Conservation (phyloP, 2,113 vertebrate species). For the Gadus macrocephalus region DNA sequence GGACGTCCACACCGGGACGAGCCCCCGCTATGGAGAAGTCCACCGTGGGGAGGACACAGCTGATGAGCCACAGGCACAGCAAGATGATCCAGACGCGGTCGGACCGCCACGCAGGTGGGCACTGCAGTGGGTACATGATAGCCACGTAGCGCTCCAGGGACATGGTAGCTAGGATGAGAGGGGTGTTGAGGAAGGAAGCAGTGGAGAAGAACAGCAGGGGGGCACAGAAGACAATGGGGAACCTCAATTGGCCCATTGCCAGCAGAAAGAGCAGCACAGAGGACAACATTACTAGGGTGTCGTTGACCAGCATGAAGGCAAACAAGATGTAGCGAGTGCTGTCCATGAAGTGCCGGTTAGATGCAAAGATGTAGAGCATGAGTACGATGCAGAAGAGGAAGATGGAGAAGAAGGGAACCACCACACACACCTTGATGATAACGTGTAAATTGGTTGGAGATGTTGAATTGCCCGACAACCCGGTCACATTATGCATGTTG, state of each 20-base stretch:
- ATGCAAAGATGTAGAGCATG: slow-evolving; percentile 67
- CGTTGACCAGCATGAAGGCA: slow-evolving; percentile 72
- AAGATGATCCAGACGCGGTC: slow-evolving; percentile 66
- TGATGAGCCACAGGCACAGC: slow-evolving; percentile 55
- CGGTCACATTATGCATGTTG: slow-evolving; percentile 60
- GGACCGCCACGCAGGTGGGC: slow-evolving; percentile 56
- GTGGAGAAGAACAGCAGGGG: not conserved
- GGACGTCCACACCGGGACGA: slow-evolving; percentile 6
- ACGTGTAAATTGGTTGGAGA: slow-evolving; percentile 43
- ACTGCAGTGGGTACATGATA: slow-evolving; percentile 66
- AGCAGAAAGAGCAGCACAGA: slow-evolving; percentile 14
- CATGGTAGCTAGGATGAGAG: slow-evolving; percentile 70
- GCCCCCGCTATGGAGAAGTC: slow-evolving; percentile 40
- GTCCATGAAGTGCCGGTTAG: slow-evolving; percentile 66
- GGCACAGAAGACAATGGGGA: not conserved
- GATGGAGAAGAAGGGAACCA: slow-evolving; percentile 61
- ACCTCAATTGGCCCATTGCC: not conserved
- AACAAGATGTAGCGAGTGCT: slow-evolving; percentile 72
- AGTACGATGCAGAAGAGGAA: slow-evolving; percentile 64
- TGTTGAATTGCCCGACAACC: slow-evolving; percentile 43
- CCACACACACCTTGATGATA: slow-evolving; percentile 66
- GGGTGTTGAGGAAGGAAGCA: slow-evolving; percentile 27
- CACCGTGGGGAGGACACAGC: slow-evolving; percentile 31
- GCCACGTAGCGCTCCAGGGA: slow-evolving; percentile 74
- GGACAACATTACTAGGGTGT: slow-evolving; percentile 63